Evolutionary conservation across 2,797 vertebrate genomes (phyloP), one percentile per base, ranked within the genome.

Genomic region (Enteromius fasciolatus): DNA sequence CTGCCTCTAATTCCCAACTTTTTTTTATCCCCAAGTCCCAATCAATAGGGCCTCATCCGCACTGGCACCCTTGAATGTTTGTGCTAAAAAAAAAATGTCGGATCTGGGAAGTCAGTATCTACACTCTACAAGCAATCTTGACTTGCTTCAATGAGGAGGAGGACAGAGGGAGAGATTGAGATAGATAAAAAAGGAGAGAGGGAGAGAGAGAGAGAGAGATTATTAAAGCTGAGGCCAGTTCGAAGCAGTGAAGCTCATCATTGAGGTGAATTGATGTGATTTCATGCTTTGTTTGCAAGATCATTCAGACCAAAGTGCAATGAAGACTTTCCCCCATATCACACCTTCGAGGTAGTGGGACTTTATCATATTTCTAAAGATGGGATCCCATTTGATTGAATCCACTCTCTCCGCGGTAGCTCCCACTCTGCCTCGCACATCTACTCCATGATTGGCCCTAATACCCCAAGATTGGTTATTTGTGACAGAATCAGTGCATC

Each of bases 251-350:
- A 91, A 94, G 94, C 95, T 85, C 91, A 96, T 96, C 95, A 95
- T 96, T 95, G 95, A 95, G 94, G 94, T 95, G 95, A 95, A 96
- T 95, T 95, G 95, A 96, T 95, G 94, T 95, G 95, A 96, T 96
- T 96, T 96, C 95, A 96, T 95, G 95, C 94, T 96, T 96, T 96
- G 94, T 95, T 96, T 96, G 94, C 94, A 92, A 90, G 94, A 95
- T 95, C 94, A 94, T 90, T 94, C 93, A 92, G 94, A 93, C 92
- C 93, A 95, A 94, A 94, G 92, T 93, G 93, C 93, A 94, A 93
- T 93, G 92, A 94, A 94, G 93, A 93, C 91, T 92, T 94, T 94
- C 84, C 93, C 94, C 88, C 92, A 94, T 93, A 94, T 94, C 93
- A 93, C 93, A 94, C 93, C 92, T 95, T 92, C 92, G 92, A 92